phyloP scores from a whole-genome alignment of 2,113 vertebrate species.

The Charina bottae region DNA sequence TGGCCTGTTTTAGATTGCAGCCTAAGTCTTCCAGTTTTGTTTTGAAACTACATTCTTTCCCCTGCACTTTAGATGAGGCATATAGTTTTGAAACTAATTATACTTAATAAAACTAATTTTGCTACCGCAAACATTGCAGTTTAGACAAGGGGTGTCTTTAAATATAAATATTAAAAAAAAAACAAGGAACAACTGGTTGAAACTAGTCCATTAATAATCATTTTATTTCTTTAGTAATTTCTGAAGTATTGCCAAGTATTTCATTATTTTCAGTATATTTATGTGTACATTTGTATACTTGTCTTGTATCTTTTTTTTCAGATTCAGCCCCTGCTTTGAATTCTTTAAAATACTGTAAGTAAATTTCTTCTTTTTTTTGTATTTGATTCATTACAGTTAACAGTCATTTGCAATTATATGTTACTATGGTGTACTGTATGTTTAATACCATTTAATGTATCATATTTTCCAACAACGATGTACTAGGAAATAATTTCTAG shows the following conservation, averaged over 20 bases:
- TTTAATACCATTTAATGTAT: slow-evolving; percentile 36
- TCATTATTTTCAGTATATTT: not conserved
- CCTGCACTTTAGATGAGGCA: not conserved
- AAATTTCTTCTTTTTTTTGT: slow-evolving; percentile 27
- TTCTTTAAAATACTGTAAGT: slow-evolving; percentile 33
- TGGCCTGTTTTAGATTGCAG: not conserved
- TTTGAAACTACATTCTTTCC: not conserved
- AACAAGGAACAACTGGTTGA: not conserved
- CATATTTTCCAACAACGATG: slow-evolving; percentile 24
- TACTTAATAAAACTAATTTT: not conserved
- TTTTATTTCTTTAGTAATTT: not conserved
- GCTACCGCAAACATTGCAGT: not conserved
- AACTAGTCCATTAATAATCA: not conserved
- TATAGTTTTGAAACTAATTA: not conserved
- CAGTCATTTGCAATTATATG: slow-evolving; percentile 43
- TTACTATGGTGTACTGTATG: slow-evolving; percentile 10
- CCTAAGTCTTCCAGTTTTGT: not conserved
- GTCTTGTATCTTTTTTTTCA: slow-evolving; percentile 19
- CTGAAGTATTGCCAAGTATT: not conserved
- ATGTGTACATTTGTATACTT: not conserved
- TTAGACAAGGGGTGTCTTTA: not conserved
- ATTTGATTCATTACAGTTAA: slow-evolving; percentile 35
- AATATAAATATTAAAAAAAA: not conserved
- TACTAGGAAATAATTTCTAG: not conserved
- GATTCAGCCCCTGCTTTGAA: slow-evolving; percentile 2